A percentile compares a stretch with the other conserved stretches of the same genome.
phyloP scores from a whole-genome alignment of 2,113 vertebrate genomes.

The Struthio camelus region DNA sequence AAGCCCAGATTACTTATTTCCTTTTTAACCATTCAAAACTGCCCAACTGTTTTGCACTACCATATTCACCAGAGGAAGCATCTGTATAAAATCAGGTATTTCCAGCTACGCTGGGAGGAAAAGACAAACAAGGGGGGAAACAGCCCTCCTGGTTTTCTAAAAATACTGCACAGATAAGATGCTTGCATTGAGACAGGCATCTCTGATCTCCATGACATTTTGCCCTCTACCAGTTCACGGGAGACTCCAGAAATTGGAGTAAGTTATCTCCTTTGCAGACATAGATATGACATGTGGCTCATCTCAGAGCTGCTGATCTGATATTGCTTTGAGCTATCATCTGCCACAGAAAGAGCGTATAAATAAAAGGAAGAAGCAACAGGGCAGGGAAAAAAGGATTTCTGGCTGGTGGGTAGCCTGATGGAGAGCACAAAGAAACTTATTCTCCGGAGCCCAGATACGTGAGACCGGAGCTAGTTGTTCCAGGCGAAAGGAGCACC shows the following conservation, averaged over 20 bases:
- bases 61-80: neutral
- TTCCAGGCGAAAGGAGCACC: rapidly evolving
- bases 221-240: neutral
- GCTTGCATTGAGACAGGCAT: neutral
- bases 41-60: neutral
- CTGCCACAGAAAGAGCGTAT: neutral
- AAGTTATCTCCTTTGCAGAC: neutral
- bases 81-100: neutral
- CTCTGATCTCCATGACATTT: neutral
- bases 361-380: neutral
- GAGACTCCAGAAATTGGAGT: neutral
- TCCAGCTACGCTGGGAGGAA: neutral
- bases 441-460: neutral
- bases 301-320: neutral
- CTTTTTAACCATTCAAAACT: neutral
- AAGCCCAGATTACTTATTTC: neutral
- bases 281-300: neutral
- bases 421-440: neutral
- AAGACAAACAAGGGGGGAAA: neutral
- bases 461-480: neutral
- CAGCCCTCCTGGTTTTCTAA: rapidly evolving
- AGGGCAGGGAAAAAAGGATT: neutral
- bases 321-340: neutral
- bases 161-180: neutral
- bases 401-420: neutral